phyloP scores from a whole-genome alignment of 2,797 vertebrate genomes.

The Malacoctenus gilli region DNA sequence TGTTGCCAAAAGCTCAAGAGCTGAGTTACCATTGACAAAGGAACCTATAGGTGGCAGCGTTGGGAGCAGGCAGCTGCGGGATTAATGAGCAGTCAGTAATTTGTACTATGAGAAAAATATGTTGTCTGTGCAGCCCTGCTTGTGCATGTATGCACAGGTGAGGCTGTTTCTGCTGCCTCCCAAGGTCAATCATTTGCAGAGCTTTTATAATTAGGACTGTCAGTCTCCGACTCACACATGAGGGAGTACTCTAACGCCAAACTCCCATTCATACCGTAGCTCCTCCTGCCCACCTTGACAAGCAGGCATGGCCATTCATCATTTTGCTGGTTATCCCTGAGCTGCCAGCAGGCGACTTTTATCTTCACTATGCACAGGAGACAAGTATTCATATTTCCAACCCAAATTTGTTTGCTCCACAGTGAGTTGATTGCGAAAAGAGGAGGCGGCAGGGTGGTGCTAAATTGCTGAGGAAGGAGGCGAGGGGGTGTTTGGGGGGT shows the following conservation, averaged over 20 bases:
- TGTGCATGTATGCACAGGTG: constrained; percentile 26
- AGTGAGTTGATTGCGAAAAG: constrained; percentile 23
- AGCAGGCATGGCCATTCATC: constrained; percentile 71
- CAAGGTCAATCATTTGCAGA: constrained; percentile 71
- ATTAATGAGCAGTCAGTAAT: constrained; percentile 30
- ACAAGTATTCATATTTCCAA: constrained; percentile 53
- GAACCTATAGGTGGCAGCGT: constrained; percentile 64
- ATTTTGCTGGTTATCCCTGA: constrained; percentile 66
- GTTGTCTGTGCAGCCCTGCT: constrained; percentile 22
- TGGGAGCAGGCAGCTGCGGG: constrained; percentile 41
- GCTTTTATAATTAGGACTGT: constrained; percentile 63
- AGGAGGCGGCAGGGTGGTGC: constrained; percentile 4
- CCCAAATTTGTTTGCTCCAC: constrained; percentile 36
- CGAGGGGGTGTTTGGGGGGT: not conserved
- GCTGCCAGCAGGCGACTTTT: constrained; percentile 61
- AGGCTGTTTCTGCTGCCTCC: constrained; percentile 27
- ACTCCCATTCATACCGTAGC: constrained; percentile 63
- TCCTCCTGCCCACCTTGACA: constrained; percentile 72
- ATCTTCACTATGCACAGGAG: constrained; percentile 61
- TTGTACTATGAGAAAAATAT: constrained; percentile 32
- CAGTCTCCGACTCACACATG: constrained; percentile 54
- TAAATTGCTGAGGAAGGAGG: too few species aligned
- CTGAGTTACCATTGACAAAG: constrained; percentile 31
- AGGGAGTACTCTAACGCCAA: constrained; percentile 38
- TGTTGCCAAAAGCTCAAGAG: constrained; percentile 32